Evolutionary conservation across 1,140 invertebrate species (phyloP), one percentile per base, ranked within the genome.

Genomic region (Aphelinus atriplicis): DNA sequence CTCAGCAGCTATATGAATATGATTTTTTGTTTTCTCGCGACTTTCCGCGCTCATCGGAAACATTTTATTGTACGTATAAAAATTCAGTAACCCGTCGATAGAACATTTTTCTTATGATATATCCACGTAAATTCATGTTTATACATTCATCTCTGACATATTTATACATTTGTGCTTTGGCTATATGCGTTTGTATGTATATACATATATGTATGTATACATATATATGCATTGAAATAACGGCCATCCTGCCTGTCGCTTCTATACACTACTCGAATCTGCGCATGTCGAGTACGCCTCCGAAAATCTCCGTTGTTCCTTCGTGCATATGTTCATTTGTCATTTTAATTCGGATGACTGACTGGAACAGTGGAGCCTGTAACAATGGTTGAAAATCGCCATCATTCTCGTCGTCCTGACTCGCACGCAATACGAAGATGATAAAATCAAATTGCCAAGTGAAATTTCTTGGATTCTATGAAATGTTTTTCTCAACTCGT

Each of bases 91-190:
- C n/a, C 58, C 7, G 7, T 68, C 58, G 50, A 63, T 72, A 56
- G 67, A 68, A 74, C 63, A 66, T 53, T 53, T 53, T 53, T 53
- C 9, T 53, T 53, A 6, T 53, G 51, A 6, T 53, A 53, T 9
- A 9, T 53, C 4, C 9, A 53, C 51, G 51, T 53, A 26, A 26
- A 26, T 26, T 26, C 26, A 26, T 26, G 26, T 26, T 26, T 26
- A 53, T 53, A 53, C 9, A 9, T 53, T 53, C 9, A 53, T 53
- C 51, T 73, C 45, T 50, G 63, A 61, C 50, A 60, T 73, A 66
- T 68, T 67, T 56, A 68, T 68, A 74, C 56, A 53, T 56, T 62
- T 68, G 58, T 74, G 64, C 58, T 74, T 74, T 56, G 56, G 58
- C 53, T 74, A 74, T 62, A 56, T 47, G 58, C 51, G 66, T 50